Conservation (phyloP, 2,888 invertebrate species). For the Notocelia uddmanniana region DNA sequence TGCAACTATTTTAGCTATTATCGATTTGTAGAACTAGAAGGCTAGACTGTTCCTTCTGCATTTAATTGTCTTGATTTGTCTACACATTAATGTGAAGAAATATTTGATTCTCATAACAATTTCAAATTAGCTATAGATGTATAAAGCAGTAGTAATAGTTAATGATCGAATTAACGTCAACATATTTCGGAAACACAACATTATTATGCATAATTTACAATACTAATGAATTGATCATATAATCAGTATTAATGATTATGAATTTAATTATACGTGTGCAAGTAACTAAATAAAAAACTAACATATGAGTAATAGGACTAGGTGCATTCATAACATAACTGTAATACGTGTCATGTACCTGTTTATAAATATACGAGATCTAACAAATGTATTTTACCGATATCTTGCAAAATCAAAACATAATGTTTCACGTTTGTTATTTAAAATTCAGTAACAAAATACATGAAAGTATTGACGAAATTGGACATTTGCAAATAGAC, state of each 20-base stretch:
- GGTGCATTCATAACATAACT: background rate
- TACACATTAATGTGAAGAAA: no score
- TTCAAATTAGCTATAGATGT: background rate
- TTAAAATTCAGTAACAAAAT: conserved; percentile 31
- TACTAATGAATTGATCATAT: background rate
- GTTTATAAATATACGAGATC: conserved; percentile 10
- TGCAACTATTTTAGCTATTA: no score
- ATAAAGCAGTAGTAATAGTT: background rate
- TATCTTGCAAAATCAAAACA: conserved; percentile 30
- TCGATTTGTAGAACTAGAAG: no score
- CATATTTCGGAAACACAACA: background rate
- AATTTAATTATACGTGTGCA: background rate
- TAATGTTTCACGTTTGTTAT: conserved; percentile 35
- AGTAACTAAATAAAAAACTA: background rate
- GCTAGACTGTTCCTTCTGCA: no score
- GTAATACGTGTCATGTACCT: conserved; percentile 16
- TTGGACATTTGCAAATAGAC: conserved; percentile 38
- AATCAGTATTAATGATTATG: background rate
- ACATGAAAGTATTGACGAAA: conserved; percentile 43
- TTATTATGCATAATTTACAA: background rate
- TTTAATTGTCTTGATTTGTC: no score
- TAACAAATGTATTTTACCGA: conserved; percentile 10
- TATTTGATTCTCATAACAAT: background rate
- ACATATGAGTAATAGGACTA: conserved; percentile 26
- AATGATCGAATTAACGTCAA: background rate